A percentile compares a stretch with the other conserved stretches of the same genome.
Conservation (phyloP, 2,888 invertebrate species). For the Taenaris catops region DNA sequence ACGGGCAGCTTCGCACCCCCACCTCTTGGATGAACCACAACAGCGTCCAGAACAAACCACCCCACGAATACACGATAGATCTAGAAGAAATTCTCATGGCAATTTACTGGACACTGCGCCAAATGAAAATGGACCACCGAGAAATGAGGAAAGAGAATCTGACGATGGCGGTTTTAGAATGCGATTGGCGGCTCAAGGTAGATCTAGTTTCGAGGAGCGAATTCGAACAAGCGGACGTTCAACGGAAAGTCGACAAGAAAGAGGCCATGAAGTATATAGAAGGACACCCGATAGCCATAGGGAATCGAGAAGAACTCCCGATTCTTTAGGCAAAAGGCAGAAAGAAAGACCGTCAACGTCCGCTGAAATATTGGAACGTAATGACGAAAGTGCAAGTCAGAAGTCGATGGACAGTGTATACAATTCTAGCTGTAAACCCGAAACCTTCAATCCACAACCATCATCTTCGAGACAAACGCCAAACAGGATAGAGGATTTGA, state of each 20-base stretch:
- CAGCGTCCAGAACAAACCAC: constrained; percentile 53
- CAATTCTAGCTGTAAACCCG: constrained; percentile 71
- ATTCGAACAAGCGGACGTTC: constrained; percentile 68
- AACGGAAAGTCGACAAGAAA: constrained; percentile 47
- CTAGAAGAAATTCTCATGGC: constrained; percentile 80
- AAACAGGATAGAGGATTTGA: constrained; percentile 69
- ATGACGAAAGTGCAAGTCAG: constrained; percentile 66
- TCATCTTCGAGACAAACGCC: constrained; percentile 71
- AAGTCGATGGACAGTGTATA: constrained; percentile 80
- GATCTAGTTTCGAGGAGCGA: constrained; percentile 63
- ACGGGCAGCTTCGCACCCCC: constrained; percentile 84
- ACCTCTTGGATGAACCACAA: constrained; percentile 76
- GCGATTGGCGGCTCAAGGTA: constrained; percentile 55
- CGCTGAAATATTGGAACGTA: constrained; percentile 41
- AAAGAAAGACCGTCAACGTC: constrained; percentile 51
- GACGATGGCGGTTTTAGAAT: constrained; percentile 82
- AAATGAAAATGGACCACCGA: constrained; percentile 42
- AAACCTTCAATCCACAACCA: constrained; percentile 60
- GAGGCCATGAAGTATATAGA: constrained; percentile 53
- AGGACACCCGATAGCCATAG: constrained; percentile 57
- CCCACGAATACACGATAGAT: constrained; percentile 56
- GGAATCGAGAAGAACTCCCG: constrained; percentile 50
- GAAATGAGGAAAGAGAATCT: constrained; percentile 74
- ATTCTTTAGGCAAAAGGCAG: constrained; percentile 50
- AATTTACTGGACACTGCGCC: constrained; percentile 76